These are phyloP conservation scores for Pituophis catenifer DNA, from an alignment of 2,113 vertebrate species.

Conservation along the genomic window DNA sequence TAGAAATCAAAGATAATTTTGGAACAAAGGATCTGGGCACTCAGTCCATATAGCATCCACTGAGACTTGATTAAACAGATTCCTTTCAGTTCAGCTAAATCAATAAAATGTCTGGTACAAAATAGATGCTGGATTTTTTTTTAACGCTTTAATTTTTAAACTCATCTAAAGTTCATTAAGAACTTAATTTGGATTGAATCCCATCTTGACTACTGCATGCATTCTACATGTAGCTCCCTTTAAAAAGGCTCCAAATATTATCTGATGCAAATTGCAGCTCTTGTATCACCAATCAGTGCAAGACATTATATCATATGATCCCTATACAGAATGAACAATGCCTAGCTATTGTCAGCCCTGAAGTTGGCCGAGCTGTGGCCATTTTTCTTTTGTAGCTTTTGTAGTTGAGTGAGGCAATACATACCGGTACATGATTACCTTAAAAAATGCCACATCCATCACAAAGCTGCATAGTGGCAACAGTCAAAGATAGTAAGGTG, in stretches of 20 bases:
- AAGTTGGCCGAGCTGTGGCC: too few relatives aligned
- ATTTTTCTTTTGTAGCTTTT: too few relatives aligned
- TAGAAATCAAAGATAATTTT: neutral
- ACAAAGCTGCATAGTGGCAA: neutral
- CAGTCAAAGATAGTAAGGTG: neutral
- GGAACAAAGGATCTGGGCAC: neutral
- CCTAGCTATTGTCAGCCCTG: neutral
- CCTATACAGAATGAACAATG: neutral
- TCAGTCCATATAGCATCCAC: neutral
- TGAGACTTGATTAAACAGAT: neutral
- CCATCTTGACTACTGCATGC: neutral
- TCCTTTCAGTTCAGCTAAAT: neutral
- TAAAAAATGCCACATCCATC: neutral
- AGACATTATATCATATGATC: neutral
- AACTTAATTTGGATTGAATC: neutral
- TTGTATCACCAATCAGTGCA: neutral
- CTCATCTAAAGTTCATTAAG: neutral
- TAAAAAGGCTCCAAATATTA: neutral
- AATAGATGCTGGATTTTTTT: neutral
- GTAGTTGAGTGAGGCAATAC: neutral
- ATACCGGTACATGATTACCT: neutral
- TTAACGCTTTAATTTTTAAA: neutral
- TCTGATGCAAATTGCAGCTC: neutral
- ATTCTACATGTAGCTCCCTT: neutral
- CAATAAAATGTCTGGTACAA: neutral